These are phyloP conservation scores for Nesidiocoris tenuis DNA, from an alignment of 2,888 invertebrate genomes.

Conservation along the genomic window DNA sequence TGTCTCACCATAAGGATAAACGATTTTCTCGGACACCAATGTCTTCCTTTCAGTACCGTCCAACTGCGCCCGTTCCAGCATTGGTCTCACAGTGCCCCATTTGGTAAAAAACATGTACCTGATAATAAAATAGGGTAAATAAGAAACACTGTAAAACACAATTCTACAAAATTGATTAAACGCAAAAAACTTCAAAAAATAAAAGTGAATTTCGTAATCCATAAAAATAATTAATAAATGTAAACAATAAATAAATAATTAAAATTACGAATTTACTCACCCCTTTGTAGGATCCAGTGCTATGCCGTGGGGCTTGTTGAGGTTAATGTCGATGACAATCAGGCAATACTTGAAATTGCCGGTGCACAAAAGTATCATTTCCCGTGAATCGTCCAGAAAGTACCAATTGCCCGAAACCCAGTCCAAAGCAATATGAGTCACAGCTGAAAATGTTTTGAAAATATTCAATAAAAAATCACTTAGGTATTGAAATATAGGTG, in stretches of 20 bases:
- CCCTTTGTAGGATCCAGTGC: conserved; percentile 77
- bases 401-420: conserved; percentile 89
- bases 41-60: conserved; percentile 62
- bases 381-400: conserved; percentile 68
- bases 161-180: no score
- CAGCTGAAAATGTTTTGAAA: conserved; percentile 60
- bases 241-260: no score
- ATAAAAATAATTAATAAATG: no score
- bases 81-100: conserved; percentile 66
- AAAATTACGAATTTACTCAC: conserved; percentile 54
- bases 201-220: no score
- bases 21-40: conserved; percentile 69
- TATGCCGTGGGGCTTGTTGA: conserved; percentile 70
- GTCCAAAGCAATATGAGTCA: conserved; percentile 74
- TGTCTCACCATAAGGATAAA: conserved; percentile 70
- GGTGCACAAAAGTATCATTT: conserved; percentile 71
- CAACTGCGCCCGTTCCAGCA: conserved; percentile 65
- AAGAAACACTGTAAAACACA: no score
- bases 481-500: no score
- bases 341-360: conserved; percentile 65
- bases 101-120: conserved; percentile 75
- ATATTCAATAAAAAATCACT: no score
- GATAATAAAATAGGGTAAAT: background rate
- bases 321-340: conserved; percentile 66
- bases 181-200: no score